Evolutionary conservation across 2,797 vertebrate species (phyloP), one percentile per base, ranked within the genome.

Genomic region (Distichodus sexfasciatus): DNA sequence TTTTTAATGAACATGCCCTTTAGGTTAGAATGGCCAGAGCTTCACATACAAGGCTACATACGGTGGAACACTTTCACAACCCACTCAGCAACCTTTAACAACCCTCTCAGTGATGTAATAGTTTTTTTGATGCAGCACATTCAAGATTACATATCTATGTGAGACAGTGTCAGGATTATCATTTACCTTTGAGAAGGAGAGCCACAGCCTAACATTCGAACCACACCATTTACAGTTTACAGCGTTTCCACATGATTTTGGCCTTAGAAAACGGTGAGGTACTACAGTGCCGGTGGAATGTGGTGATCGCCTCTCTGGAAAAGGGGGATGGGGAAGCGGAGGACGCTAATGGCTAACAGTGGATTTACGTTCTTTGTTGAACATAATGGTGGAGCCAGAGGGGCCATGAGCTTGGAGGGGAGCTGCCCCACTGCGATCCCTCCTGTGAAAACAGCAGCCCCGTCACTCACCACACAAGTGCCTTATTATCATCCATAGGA

Each of bases 281-380:
- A 71, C 60, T 41, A 67, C 71, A 69, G 60, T 55, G 72, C 63
- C 53, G 71, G 59, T 74, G 71, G 66, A 76, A 79, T 79, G 78
- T 75, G 76, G 71, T 74, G 71, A 61, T 67, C 28, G 65, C 74
- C 60, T 67, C 71, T 76, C 57, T 69, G 55, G 64, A 71, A 60
- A 50, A 47, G 67, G 67, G 54, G 61, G 61, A 40, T 75, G 43
- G 53, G 60, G 47, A 28, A 29, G 41, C 61, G 11, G 62, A 47
- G 67, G 68, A 66, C 68, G 48, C 61, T 70, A 71, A 75, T 75
- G 65, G 67, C 74, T 68, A 72, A 68, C 69, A 68, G 74, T 72
- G 74, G 69, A 76, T 76, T 76, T 76, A 71, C 69, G 75, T 80
- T 72, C 78, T 77, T 75, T 77, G 75, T 71, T 44, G 66, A 76